Base-by-base conservation (phyloP, 2,888 invertebrate species). In the Cephus rjabovi region DNA sequence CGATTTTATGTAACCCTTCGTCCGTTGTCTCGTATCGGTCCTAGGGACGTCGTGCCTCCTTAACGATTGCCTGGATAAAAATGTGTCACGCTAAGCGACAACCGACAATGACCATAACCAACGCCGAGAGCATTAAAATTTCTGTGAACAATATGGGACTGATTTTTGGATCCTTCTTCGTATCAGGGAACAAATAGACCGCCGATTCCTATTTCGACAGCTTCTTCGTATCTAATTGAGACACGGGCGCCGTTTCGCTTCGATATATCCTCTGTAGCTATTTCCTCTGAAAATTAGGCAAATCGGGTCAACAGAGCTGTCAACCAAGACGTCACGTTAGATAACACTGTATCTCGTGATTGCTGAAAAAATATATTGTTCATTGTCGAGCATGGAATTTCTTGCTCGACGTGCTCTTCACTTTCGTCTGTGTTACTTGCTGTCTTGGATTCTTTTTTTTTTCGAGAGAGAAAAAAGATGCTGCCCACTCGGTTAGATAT, bases 1-100 rank as follows among this genome's bases (percentile, higher is more conserved):
- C 71, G 71, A 71, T 71, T 71, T 71, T 71, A 71, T 71, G 71
- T 71, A 71, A 71, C 15, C 71, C 9, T 30, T 23, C 70, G 9
- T 40, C 23, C 56, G 56, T 56, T 23, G 15, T 56, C 56, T 56
- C 56, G 23, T 23, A 56, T 56, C 9, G 56, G 56, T 6, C 9
- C 9, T 9, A 9, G 23, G 9, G 23, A 15, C 56, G 56, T 56
- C 56, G 15, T 56, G 9, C 56, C 56, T 56, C 56, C 9, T 23
- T 23, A 23, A 56, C 37, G 56, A 56, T 23, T 23, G 56, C 56
- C 23, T 2, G 23, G 56, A 56, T 9, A 23, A 56, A 23, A 23
- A 56, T 56, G 23, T 56, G 56, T 56, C 56, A 23, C 56, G 56
- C 23, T 23, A 56, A 23, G 9, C 9, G 23, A 23, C 23, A 56